Percentiles rank a stretch among this genome's conserved stretches.
Conservation (phyloP, 2,888 invertebrate species). For the Globia sparganii region DNA sequence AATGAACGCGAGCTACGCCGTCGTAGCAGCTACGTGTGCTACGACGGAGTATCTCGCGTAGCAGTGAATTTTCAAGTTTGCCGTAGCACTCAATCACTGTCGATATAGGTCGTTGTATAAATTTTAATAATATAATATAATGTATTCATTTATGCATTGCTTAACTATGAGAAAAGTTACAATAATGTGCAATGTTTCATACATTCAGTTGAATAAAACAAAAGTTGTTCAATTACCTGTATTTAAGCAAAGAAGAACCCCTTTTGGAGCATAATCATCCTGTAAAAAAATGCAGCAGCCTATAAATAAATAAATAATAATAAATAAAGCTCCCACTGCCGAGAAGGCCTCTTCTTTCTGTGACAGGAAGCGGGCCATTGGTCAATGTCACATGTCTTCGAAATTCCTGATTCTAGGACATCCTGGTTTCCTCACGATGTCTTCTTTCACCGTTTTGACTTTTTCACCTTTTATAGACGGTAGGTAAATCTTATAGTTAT, state of each 20-base stretch:
- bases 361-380: not conserved
- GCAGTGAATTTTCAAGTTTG: not conserved
- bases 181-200: not conserved
- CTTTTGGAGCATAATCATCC: not conserved
- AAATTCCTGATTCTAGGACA: not conserved
- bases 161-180: not conserved
- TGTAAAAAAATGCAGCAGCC: too few relatives aligned
- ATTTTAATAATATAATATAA: too few relatives aligned
- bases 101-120: not conserved
- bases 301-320: too few relatives aligned
- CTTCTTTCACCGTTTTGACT: not conserved
- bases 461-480: not conserved
- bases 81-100: slow-evolving; percentile 31
- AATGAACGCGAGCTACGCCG: not conserved
- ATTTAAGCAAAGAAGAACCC: not conserved
- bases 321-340: too few relatives aligned
- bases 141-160: slow-evolving; percentile 8
- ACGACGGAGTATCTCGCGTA: slow-evolving; percentile 38
- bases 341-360: not conserved
- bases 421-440: not conserved
- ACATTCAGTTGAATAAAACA: not conserved
- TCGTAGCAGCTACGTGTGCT: slow-evolving; percentile 18
- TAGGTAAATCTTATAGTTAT: not conserved
- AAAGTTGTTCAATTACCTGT: not conserved
- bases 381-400: not conserved